A percentile compares a stretch with the other conserved stretches of the same genome.
These are phyloP conservation scores for Drosophila antonietae DNA, from an alignment of 2,888 invertebrate genomes.

Conservation along the genomic window DNA sequence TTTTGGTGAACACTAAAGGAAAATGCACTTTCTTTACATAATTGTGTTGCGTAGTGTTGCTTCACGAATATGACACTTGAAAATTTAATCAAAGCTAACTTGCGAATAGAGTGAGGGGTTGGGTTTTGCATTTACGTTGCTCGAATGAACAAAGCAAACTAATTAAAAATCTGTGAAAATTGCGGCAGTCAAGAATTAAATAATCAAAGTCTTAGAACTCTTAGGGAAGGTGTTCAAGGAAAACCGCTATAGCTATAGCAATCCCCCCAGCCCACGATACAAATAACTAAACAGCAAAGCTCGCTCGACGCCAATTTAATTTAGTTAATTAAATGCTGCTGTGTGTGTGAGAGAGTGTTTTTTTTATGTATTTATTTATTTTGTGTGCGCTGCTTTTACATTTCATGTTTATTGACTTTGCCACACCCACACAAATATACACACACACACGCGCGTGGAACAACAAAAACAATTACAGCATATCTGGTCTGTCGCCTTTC, in stretches of 20 bases:
- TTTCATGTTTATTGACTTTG: constrained; percentile 78
- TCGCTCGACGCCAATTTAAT: constrained; percentile 65
- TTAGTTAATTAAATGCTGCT: constrained; percentile 73
- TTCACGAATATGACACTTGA: constrained; percentile 19
- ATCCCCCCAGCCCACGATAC: constrained; percentile 4
- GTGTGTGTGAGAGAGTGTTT: constrained; percentile 29
- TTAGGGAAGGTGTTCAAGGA: constrained; percentile 30
- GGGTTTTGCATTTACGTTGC: constrained; percentile 4
- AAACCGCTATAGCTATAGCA: background rate
- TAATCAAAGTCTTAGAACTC: constrained; percentile 60
- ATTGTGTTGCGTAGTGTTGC: background rate
- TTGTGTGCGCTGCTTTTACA: constrained; percentile 67
- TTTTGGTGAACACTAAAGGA: background rate
- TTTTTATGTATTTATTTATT: constrained; percentile 72
- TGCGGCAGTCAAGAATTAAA: constrained; percentile 60
- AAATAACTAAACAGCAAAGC: constrained; percentile 17
- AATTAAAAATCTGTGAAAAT: constrained; percentile 70
- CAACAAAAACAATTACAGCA: constrained; percentile 84
- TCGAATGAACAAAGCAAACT: constrained; percentile 42
- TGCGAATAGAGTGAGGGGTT: background rate
- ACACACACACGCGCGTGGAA: constrained; percentile 30
- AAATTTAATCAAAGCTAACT: constrained; percentile 48
- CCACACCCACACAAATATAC: constrained; percentile 28
- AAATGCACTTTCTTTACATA: background rate
- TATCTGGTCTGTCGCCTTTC: constrained; percentile 98